A percentile compares a stretch with the other conserved stretches of the same genome.
These are phyloP conservation scores for Habropoda laboriosa DNA, from an alignment of 1,140 invertebrate species.

Conservation along the genomic window DNA sequence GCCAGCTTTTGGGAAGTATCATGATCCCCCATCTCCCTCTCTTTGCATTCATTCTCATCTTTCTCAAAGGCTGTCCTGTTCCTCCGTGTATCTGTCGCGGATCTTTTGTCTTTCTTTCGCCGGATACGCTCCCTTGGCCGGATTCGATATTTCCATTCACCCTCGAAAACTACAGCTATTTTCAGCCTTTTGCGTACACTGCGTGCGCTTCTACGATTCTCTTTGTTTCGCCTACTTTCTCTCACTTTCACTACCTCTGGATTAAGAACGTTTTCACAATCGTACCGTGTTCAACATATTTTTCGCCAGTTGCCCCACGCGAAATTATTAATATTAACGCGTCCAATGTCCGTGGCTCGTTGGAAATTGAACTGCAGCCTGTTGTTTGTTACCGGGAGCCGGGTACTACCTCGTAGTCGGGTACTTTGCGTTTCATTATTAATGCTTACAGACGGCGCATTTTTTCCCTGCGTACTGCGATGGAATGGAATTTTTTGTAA, in stretches of 20 bases:
- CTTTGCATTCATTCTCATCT: background rate
- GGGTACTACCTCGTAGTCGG: no score
- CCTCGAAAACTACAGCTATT: background rate
- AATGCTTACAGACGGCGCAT: no score
- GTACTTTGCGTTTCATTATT: no score
- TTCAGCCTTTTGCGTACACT: background rate
- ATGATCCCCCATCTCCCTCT: conserved; percentile 49
- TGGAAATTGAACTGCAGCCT: no score
- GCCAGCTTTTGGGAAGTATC: conserved; percentile 68
- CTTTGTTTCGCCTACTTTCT: background rate
- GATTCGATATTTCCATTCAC: background rate
- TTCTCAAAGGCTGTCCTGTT: background rate
- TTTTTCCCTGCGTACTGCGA: no score
- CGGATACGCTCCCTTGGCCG: no score
- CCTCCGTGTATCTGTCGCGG: background rate
- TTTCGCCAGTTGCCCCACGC: background rate
- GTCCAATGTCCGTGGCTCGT: no score
- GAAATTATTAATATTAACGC: no score
- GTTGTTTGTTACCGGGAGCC: no score
- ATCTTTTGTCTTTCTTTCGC: conserved; percentile 4
- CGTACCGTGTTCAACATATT: background rate
- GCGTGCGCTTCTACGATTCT: conserved; percentile 13
- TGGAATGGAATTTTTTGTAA: no score
- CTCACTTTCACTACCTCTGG: background rate
- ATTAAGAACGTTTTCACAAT: conserved; percentile 22